phyloP scores from a whole-genome alignment of 2,888 invertebrate species.

The Pheosia tremula region DNA sequence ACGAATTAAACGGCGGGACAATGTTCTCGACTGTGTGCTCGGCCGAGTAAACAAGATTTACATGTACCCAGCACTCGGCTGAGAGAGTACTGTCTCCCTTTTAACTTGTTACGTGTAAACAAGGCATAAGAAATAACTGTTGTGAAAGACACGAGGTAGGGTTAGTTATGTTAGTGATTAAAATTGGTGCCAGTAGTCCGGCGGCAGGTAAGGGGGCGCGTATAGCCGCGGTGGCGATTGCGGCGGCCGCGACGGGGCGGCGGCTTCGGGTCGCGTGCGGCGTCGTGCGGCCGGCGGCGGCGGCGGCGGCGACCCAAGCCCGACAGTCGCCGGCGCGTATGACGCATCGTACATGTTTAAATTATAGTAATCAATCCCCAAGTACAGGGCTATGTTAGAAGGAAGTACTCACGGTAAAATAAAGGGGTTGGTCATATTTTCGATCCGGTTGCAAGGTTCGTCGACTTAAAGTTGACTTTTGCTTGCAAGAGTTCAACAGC shows the following conservation, averaged over 20 bases:
- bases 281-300: conserved; percentile 20
- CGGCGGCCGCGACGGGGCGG: conserved; percentile 10
- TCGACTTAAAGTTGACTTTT: too few species aligned
- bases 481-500: too few species aligned
- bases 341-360: conserved; percentile 8
- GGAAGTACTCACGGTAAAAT: neutral
- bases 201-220: conserved; percentile 1
- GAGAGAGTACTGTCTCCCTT: too few species aligned
- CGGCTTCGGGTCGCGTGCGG: conserved; percentile 14
- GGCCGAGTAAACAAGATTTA: too few species aligned
- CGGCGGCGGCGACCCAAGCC: conserved; percentile 12
- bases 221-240: conserved; percentile 7
- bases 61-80: too few species aligned
- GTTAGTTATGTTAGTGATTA: conserved; percentile 2
- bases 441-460: too few species aligned
- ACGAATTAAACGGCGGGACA: too few species aligned
- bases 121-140: too few species aligned
- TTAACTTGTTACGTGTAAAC: too few species aligned
- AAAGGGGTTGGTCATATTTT: neutral
- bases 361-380: neutral
- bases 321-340: conserved; percentile 21
- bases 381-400: neutral
- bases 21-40: too few species aligned
- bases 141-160: too few species aligned
- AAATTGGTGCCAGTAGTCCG: neutral